Base-by-base conservation (phyloP, 2,113 vertebrate species). In the Ciconia boyciana region DNA sequence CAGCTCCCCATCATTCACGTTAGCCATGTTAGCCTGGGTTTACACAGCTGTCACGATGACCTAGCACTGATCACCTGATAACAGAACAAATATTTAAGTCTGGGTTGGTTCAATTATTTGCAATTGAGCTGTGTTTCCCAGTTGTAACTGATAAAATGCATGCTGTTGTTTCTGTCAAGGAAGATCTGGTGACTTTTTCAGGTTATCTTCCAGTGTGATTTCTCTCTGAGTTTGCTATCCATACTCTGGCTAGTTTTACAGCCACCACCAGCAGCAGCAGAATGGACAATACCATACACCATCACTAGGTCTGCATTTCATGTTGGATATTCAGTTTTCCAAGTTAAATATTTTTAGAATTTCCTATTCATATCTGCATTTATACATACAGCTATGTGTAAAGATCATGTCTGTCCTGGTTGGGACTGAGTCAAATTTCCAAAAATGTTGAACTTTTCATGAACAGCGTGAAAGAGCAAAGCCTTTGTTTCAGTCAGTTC, bases 401-500 rank as follows among this genome's bases (percentile, higher is more conserved):
- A 91, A 51, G n/a, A 89, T 84, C 61, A 65, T 62, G 51, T 31
- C 46, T 92, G 71, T 94, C 75, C 71, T 88, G 20, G 13, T n/a
- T 81, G 32, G 8, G 58, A 49, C 11, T 26, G 22, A 91, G n/a
- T 81, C 39, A 89, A 58, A 55, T 81, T 92, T 81, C 46, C 8
- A 18, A 83, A 91, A 90, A 70, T 49, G 49, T 61, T 46, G 34
- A 86, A 80, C 28, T 65, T 82, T 64, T 81, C 48, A 44, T 22
- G 32, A 90, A 22, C 22, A 70, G 20, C 32, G 62, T 51, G 64
- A 75, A 94, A 92, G 55, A 93, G 43, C 71, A 90, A 51, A 90
- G 43, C 26, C 60, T 96, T 94, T 96, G 85, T 95, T 96, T 90
- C 79, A 52, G 46, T 52, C 55, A 74, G 54, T 34, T 93, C 43